A percentile compares a stretch with the other conserved stretches of the same genome.
Evolutionary conservation across 2,113 vertebrate species (phyloP).

Genomic region (Sinosuthora webbiana): DNA sequence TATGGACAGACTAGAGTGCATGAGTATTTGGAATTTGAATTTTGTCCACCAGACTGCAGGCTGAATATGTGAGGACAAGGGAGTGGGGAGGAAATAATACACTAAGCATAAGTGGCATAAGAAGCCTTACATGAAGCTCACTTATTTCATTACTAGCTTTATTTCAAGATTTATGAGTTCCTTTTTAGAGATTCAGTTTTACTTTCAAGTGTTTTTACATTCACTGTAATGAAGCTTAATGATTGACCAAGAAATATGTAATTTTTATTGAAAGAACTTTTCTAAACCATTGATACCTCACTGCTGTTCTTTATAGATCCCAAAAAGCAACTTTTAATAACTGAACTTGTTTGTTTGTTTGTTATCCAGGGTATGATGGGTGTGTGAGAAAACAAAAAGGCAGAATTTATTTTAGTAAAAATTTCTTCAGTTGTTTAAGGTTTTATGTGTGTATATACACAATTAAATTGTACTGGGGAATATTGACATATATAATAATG

Average conservation of each 20-base stretch:
- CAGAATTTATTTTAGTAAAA: background rate
- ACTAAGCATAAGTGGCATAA: background rate
- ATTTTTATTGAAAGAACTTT: background rate
- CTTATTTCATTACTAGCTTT: background rate
- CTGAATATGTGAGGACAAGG: background rate
- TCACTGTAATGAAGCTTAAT: background rate
- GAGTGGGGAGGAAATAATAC: background rate
- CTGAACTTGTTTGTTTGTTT: background rate
- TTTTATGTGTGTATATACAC: background rate
- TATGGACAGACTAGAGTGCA: background rate
- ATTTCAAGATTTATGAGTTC: background rate
- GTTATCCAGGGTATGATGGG: background rate
- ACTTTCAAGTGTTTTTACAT: background rate
- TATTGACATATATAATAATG: background rate
- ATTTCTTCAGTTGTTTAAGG: too few species aligned
- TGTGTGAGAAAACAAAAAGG: background rate
- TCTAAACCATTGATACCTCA: background rate
- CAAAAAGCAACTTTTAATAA: background rate
- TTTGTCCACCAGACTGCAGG: background rate
- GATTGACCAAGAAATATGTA: background rate
- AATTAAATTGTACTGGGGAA: background rate
- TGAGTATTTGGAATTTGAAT: background rate
- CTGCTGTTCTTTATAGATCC: background rate
- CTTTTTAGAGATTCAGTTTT: background rate
- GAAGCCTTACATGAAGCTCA: background rate